Percentiles rank a stretch among this genome's conserved stretches.
Evolutionary conservation across 2,888 invertebrate genomes (phyloP).

Genomic region (Stegana nigrithorax): DNA sequence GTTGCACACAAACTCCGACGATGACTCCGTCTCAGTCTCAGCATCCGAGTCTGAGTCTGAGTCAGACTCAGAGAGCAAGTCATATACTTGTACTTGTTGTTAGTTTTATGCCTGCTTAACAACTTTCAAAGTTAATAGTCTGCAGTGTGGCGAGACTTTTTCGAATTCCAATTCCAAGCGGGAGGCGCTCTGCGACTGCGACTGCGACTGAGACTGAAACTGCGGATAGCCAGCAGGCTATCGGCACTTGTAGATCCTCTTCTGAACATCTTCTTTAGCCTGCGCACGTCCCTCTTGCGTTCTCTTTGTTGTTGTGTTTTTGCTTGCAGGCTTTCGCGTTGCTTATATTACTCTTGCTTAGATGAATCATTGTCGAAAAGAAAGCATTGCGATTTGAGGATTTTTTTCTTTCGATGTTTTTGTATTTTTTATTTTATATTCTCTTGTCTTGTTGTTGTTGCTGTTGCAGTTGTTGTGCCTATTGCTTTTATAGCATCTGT

Average conservation of each 20-base stretch:
- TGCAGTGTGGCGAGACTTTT: slow-evolving; percentile 61
- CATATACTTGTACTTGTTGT: slow-evolving; percentile 25
- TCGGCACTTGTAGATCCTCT: slow-evolving; percentile 44
- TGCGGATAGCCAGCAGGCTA: slow-evolving; percentile 56
- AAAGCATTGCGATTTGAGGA: slow-evolving; percentile 36
- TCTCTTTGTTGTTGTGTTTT: slow-evolving; percentile 16
- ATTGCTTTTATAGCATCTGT: not conserved
- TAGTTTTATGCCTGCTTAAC: slow-evolving; percentile 53
- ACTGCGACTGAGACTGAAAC: not conserved
- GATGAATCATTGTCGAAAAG: slow-evolving; percentile 52
- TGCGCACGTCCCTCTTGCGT: not conserved
- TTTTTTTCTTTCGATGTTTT: not conserved
- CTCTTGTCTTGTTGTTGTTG: not conserved
- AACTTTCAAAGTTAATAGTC: slow-evolving; percentile 64
- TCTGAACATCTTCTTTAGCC: no score
- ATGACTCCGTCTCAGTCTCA: no score
- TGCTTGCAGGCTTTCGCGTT: not conserved
- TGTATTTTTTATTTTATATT: no score
- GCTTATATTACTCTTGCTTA: no score
- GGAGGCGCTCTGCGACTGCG: not conserved
- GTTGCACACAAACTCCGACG: slow-evolving; percentile 30
- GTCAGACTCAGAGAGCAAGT: no score
- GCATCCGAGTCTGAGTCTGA: no score
- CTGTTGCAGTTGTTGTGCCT: not conserved
- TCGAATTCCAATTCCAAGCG: slow-evolving; percentile 32